Percentiles rank a stretch among this genome's conserved stretches.
Conservation (phyloP, 2,888 invertebrate species). For the Cremastinae sp. region DNA sequence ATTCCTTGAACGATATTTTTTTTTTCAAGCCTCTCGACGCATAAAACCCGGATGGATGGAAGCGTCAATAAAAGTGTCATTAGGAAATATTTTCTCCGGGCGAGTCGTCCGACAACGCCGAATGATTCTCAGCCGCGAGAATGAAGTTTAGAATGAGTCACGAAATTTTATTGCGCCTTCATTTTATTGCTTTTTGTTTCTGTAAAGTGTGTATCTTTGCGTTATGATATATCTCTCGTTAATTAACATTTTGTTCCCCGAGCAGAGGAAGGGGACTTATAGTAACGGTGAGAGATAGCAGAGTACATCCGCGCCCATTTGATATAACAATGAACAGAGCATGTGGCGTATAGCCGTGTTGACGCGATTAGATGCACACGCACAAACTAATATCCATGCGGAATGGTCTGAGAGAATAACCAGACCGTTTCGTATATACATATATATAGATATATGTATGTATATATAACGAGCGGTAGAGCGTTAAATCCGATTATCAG, state of each 20-base stretch:
- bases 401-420: slow-evolving; percentile 36
- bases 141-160: slow-evolving; percentile 7
- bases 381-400: slow-evolving; percentile 35
- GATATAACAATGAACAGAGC: slow-evolving; percentile 54
- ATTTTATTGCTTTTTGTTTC: slow-evolving; percentile 18
- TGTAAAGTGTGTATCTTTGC: neutral
- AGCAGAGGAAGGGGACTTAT: slow-evolving; percentile 36
- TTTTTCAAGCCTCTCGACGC: slow-evolving; percentile 8
- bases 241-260: slow-evolving; percentile 36
- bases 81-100: slow-evolving; percentile 1
- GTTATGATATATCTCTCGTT: slow-evolving; percentile 30
- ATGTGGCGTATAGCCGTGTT: slow-evolving; percentile 54
- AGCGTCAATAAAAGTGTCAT: slow-evolving; percentile 28
- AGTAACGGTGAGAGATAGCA: slow-evolving; percentile 46
- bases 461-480: slow-evolving; percentile 51
- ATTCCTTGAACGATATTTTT: neutral
- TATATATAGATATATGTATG: too few species aligned
- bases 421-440: slow-evolving; percentile 53
- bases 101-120: neutral
- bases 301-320: slow-evolving; percentile 33
- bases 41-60: neutral
- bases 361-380: slow-evolving; percentile 54
- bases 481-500: slow-evolving; percentile 63
- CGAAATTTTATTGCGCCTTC: slow-evolving; percentile 7
- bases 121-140: too few species aligned